These are phyloP conservation scores for Motacilla alba DNA, from an alignment of 2,113 vertebrate genomes.

Conservation along the genomic window DNA sequence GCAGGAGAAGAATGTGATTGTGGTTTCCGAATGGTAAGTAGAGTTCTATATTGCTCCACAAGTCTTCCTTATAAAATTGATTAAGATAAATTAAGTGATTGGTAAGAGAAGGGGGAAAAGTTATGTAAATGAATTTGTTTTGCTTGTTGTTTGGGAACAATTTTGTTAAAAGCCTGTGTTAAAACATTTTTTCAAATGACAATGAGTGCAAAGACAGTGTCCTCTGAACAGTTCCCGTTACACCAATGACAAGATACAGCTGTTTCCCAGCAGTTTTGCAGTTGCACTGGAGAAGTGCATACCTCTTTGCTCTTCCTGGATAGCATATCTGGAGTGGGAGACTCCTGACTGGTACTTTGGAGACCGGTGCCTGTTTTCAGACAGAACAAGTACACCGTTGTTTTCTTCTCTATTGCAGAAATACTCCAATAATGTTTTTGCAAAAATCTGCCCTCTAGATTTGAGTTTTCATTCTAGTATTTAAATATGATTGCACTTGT, in stretches of 20 bases:
- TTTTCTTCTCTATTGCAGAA: background rate
- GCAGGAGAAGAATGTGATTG: constrained; percentile 97
- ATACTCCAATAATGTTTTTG: background rate
- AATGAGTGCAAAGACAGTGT: background rate
- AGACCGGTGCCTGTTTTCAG: background rate
- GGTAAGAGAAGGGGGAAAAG: background rate
- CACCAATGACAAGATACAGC: background rate
- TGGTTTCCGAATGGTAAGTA: constrained; percentile 85
- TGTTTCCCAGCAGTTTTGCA: background rate
- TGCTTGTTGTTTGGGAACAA: background rate
- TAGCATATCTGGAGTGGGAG: background rate
- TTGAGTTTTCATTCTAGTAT: background rate
- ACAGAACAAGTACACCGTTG: background rate
- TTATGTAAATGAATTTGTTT: background rate
- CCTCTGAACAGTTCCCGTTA: background rate
- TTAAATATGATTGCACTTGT: background rate
- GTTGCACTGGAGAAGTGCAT: background rate
- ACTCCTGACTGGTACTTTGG: background rate
- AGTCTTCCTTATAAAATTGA: background rate
- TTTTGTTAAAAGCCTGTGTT: background rate
- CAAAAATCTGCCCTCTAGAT: background rate
- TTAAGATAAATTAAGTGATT: background rate
- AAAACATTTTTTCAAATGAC: background rate
- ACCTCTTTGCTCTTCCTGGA: background rate
- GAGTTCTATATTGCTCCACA: background rate